Conservation (phyloP, 2,797 vertebrate species). For the Hapalemur alaotrensis region DNA sequence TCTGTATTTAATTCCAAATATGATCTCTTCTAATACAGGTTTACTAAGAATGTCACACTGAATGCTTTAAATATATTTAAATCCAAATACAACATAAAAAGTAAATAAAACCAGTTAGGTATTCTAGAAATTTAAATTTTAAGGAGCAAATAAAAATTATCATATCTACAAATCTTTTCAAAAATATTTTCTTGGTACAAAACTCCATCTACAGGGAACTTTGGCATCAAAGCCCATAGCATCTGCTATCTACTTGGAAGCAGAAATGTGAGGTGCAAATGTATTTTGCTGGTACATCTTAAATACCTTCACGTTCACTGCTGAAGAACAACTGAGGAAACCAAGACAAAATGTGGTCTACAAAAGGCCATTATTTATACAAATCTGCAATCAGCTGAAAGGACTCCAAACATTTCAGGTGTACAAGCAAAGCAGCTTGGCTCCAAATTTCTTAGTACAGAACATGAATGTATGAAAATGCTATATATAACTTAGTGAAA, state of each 20-base stretch:
- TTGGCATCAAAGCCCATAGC: constrained; percentile 9
- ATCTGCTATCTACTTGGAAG: constrained; percentile 43
- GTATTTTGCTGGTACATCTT: constrained; percentile 34
- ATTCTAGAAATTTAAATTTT: constrained; percentile 40
- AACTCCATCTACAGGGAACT: constrained; percentile 48
- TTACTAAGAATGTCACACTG: not conserved
- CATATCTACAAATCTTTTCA: constrained; percentile 31
- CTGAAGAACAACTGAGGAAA: constrained; percentile 37
- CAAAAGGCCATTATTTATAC: constrained; percentile 12
- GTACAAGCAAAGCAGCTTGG: not conserved
- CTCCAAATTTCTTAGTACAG: not conserved
- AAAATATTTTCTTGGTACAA: constrained; percentile 49
- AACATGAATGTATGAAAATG: not conserved
- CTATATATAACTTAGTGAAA: not conserved
- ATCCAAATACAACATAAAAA: not conserved
- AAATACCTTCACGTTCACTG: constrained; percentile 28
- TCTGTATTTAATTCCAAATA: not conserved
- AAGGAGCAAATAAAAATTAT: constrained; percentile 48
- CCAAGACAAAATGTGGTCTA: not conserved
- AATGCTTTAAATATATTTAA: constrained; percentile 24
- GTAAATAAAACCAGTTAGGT: not conserved
- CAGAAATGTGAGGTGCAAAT: not conserved
- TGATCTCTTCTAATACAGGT: not conserved
- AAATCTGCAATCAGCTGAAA: not conserved
- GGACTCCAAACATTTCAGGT: not conserved